phyloP scores from a whole-genome alignment of 2,113 vertebrate species.

The Nestor notabilis region DNA sequence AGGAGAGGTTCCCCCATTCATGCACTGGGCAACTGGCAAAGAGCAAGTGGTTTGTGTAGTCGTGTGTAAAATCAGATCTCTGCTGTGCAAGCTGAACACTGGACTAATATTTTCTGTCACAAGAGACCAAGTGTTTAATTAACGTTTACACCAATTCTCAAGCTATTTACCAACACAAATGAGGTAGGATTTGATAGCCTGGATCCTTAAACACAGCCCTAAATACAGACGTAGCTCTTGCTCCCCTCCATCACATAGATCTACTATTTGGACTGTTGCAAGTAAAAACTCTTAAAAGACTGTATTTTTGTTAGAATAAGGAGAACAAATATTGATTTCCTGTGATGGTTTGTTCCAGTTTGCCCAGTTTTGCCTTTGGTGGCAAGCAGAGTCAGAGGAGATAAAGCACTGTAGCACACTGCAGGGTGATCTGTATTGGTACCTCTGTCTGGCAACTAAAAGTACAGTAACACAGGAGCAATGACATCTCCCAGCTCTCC shows the following conservation, averaged over 20 bases:
- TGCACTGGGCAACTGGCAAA: neutral
- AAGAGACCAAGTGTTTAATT: constrained; percentile 42
- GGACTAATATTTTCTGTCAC: constrained; percentile 61
- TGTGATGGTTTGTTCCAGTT: neutral
- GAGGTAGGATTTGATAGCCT: neutral
- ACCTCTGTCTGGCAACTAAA: neutral
- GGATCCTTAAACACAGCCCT: neutral
- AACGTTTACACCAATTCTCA: constrained; percentile 23
- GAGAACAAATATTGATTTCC: neutral
- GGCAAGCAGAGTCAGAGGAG: neutral
- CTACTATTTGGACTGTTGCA: neutral
- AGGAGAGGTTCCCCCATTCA: neutral
- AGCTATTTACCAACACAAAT: constrained; percentile 48
- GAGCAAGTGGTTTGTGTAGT: neutral
- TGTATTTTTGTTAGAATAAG: neutral
- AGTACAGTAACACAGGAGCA: neutral
- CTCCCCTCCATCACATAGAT: neutral
- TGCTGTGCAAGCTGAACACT: constrained; percentile 7
- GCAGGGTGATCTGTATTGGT: neutral
- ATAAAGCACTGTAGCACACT: accelerated
- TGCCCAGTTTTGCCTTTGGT: neutral
- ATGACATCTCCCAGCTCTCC: neutral
- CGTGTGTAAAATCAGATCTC: constrained; percentile 53
- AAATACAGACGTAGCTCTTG: neutral
- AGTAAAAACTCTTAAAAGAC: neutral